phyloP scores from a whole-genome alignment of 1,140 invertebrate genomes.

The Trachelipus rathkii region DNA sequence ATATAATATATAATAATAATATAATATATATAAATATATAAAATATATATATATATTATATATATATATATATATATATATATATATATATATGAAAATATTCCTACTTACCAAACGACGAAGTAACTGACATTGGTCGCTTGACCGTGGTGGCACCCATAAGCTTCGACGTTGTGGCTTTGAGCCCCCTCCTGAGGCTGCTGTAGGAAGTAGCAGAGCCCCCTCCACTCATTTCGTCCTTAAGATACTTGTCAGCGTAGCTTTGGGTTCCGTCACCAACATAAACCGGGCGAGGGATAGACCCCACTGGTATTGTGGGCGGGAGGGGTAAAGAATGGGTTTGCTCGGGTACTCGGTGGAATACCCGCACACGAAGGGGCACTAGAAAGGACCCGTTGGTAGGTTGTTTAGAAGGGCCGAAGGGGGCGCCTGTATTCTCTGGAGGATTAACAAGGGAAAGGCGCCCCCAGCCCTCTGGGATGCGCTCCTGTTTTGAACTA shows the following conservation, averaged over 20 bases:
- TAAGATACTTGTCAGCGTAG: not conserved
- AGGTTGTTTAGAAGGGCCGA: not conserved
- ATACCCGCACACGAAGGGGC: not conserved
- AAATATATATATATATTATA: not conserved
- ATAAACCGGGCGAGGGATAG: not conserved
- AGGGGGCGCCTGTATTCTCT: not conserved
- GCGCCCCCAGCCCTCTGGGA: conserved; percentile 7
- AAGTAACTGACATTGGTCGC: not conserved
- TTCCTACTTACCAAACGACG: not conserved
- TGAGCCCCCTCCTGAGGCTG: not conserved
- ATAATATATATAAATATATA: no score
- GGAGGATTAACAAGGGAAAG: not conserved
- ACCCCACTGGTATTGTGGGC: not conserved
- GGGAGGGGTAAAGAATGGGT: not conserved
- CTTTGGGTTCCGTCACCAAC: not conserved
- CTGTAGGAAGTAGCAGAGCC: not conserved
- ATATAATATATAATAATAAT: no score
- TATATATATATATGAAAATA: not conserved
- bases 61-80: not conserved
- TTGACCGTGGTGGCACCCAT: not conserved
- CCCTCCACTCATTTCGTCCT: not conserved
- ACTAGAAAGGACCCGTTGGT: not conserved
- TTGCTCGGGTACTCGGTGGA: not conserved
- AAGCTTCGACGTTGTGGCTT: not conserved
- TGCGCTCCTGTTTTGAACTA: not conserved